These are phyloP conservation scores for Aurelia aurita complex sp. Pacific DNA, from an alignment of 30 jellyfish, hydroid and myxozoan species.

Conservation along the genomic window DNA sequence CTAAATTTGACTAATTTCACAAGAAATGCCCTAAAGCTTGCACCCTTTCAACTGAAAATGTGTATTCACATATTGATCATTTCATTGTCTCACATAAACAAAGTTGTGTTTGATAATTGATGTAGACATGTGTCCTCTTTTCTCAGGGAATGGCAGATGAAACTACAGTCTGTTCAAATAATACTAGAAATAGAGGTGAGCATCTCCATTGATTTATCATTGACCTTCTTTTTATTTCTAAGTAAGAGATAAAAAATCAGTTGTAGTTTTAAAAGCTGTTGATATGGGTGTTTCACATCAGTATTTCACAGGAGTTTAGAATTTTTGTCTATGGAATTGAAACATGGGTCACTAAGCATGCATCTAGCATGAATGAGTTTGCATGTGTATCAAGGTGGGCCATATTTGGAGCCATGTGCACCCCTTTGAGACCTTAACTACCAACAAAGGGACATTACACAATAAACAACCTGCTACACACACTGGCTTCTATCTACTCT, in stretches of 20 bases:
- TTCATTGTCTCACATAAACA: neutral
- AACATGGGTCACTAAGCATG: too few relatives aligned
- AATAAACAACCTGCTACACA: conserved; percentile 61
- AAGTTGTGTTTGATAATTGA: neutral
- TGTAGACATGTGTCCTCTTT: conserved; percentile 39
- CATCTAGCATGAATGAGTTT: too few relatives aligned
- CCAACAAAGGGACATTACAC: conserved; percentile 75
- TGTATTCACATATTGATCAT: too few relatives aligned
- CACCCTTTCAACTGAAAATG: too few relatives aligned
- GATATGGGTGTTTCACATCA: too few relatives aligned
- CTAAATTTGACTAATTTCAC: too few relatives aligned
- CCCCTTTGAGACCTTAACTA: conserved; percentile 16
- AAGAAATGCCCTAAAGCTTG: too few relatives aligned
- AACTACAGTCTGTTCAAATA: conserved; percentile 46
- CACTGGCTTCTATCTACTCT: conserved; percentile 31
- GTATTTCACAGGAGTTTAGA: too few relatives aligned
- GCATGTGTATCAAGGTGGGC: neutral
- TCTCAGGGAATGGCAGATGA: conserved; percentile 54
- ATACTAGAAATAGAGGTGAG: conserved; percentile 30
- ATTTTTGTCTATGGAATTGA: too few relatives aligned
- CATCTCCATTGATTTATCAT: neutral
- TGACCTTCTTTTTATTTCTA: neutral
- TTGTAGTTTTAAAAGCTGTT: too few relatives aligned
- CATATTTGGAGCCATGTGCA: conserved; percentile 75
- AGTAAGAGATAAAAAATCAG: too few relatives aligned